Percentiles rank a stretch among this genome's conserved stretches.
These are phyloP conservation scores for Endomychus coccineus DNA, from an alignment of 2,888 invertebrate species.

Conservation along the genomic window DNA sequence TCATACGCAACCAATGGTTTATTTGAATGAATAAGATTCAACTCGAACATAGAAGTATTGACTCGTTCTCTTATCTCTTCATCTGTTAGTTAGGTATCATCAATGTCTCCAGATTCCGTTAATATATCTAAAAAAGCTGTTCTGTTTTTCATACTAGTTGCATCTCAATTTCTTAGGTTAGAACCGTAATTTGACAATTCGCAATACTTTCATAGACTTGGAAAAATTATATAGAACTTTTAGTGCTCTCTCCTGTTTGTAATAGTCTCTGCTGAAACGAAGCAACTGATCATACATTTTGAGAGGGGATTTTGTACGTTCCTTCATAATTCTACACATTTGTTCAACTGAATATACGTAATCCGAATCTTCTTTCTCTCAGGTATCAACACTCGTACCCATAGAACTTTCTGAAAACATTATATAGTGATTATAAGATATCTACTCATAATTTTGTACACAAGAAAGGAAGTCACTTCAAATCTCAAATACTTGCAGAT, in stretches of 20 bases:
- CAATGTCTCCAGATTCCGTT: too few species aligned
- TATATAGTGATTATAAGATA: too few species aligned
- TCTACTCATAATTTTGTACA: too few species aligned
- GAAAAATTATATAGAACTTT: conserved; percentile 48
- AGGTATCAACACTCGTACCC: conserved; percentile 70
- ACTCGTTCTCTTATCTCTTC: conserved; percentile 59
- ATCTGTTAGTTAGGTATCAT: too few species aligned
- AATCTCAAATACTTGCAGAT: too few species aligned
- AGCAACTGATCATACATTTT: conserved; percentile 42
- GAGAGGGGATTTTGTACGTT: conserved; percentile 40
- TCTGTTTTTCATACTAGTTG: too few species aligned
- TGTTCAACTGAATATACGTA: conserved; percentile 69
- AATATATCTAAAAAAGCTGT: too few species aligned
- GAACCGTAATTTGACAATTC: too few species aligned
- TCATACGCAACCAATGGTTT: too few species aligned
- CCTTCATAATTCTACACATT: conserved; percentile 32
- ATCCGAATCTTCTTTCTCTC: conserved; percentile 55
- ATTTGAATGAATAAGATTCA: too few species aligned
- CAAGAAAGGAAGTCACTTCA: too few species aligned
- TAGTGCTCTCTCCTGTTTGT: conserved; percentile 46
- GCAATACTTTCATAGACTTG: conserved; percentile 48
- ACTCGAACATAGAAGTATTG: conserved; percentile 68
- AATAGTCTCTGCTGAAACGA: conserved; percentile 52
- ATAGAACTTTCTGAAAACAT: conserved; percentile 72
- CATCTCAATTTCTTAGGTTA: too few species aligned